Base-by-base conservation (phyloP, 2,888 invertebrate species). In the Brachyptera risi region DNA sequence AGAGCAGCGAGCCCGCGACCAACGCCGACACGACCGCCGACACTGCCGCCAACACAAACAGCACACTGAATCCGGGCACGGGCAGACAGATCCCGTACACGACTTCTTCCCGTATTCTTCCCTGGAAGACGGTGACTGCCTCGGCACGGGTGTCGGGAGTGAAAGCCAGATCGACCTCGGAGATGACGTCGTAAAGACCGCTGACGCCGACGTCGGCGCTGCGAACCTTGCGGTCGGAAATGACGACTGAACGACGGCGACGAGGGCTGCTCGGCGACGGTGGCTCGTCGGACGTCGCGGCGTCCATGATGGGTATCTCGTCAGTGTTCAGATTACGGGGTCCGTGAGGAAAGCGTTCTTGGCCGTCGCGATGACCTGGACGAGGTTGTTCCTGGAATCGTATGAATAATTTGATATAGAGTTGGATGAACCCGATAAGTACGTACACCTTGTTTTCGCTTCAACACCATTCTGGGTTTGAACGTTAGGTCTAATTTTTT, bases 51-150 rank as follows among this genome's bases (percentile, higher is more conserved):
- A 92, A 83, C 57, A 93, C 90, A 75, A 94, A 94, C 15, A 94
- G 80, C 3, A 92, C 86, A 68, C 92, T 92, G 73, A 94, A 94
- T 24, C 92, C 90, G 0, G 92, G 87, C 23, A 92, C 89, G 0
- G 93, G 93, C 81, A 94, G 85, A 70, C 93, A 94, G 57, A 94
- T 91, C 27, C 93, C 93, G 73, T 94, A 94, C 5, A 94, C 91
- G 0, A 91, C 90, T 76, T 93, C 93, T 73, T 93, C 92, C 51
- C 88, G 82, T 71, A 92, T 92, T 71, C 90, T 82, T 57, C 92
- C 92, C 75, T 92, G 91, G 74, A 92, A 92, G 0, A 92, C 90
- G 2, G 92, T 91, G 1, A 92, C 91, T 0, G 91, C 86, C 73
- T 92, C 92, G 50, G 85, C 83, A 68, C 85, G 82, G 56, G 83